Evolutionary conservation across 2,888 invertebrate genomes (phyloP).

Genomic region (Craniophora ligustri): DNA sequence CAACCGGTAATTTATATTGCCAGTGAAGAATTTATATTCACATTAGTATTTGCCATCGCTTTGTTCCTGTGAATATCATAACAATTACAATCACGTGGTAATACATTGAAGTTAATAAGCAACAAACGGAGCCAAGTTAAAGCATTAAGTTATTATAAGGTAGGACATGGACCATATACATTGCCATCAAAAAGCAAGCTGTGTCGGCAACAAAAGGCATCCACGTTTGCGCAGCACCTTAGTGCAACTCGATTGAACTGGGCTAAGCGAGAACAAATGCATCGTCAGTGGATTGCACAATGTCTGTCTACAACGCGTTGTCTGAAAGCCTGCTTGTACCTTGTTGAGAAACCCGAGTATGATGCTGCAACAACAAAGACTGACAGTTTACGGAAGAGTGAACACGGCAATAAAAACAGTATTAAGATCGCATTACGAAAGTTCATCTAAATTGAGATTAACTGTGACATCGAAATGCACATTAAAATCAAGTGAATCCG

Average conservation of each 20-base stretch:
- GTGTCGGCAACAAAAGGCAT: background rate
- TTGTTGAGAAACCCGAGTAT: constrained; percentile 58
- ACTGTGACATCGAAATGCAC: constrained; percentile 38
- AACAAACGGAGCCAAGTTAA: too few relatives aligned
- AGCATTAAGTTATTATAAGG: too few relatives aligned
- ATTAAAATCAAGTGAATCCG: constrained; percentile 42
- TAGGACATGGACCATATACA: too few relatives aligned
- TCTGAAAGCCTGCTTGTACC: constrained; percentile 54
- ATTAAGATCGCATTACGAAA: constrained; percentile 48
- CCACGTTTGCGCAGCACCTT: constrained; percentile 1
- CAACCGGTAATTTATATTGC: background rate
- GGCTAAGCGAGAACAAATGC: constrained; percentile 58
- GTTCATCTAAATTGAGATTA: constrained; percentile 33
- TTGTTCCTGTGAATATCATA: too few relatives aligned
- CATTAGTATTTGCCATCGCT: too few relatives aligned
- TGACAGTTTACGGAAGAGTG: constrained; percentile 70
- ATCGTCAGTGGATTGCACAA: constrained; percentile 63
- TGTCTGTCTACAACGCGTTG: constrained; percentile 54
- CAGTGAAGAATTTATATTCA: too few relatives aligned
- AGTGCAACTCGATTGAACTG: constrained; percentile 49
- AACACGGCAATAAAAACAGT: constrained; percentile 59
- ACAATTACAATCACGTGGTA: too few relatives aligned
- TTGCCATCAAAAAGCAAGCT: background rate
- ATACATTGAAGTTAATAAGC: too few relatives aligned
- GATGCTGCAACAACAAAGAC: constrained; percentile 67